Conservation (phyloP, 2,797 vertebrate genomes). For the Protosalanx chinensis region DNA sequence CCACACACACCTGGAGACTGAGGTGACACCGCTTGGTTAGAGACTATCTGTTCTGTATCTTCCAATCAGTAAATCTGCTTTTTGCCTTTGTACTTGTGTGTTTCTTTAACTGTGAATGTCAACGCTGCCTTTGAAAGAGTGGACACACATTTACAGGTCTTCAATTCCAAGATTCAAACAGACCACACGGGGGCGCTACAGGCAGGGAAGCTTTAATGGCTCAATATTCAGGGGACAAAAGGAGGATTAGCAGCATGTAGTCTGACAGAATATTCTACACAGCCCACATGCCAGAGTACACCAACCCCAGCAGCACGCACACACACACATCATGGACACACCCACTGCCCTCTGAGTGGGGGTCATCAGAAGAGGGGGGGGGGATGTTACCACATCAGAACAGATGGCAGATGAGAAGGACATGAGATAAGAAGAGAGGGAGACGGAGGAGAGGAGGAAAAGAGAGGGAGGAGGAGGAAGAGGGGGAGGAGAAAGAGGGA, state of each 20-base stretch:
- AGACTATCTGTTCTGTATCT: slow-evolving; percentile 45
- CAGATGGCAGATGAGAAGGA: no score
- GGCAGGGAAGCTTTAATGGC: slow-evolving; percentile 13
- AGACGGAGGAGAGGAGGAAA: no score
- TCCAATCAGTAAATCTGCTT: slow-evolving; percentile 52
- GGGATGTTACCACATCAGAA: no score
- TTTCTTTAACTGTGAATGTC: neutral
- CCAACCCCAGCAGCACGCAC: neutral
- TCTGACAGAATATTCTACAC: neutral
- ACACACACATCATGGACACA: neutral
- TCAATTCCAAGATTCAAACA: no score
- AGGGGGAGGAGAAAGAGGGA: no score
- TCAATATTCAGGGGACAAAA: slow-evolving; percentile 2
- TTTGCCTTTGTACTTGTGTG: slow-evolving; percentile 43
- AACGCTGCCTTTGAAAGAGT: neutral
- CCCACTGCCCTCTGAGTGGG: no score
- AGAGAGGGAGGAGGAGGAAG: no score
- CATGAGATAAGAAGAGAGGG: no score
- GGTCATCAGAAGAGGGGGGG: no score
- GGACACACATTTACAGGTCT: no score
- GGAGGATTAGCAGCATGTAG: neutral
- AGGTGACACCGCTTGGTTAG: slow-evolving; percentile 43
- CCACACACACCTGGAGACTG: slow-evolving; percentile 30
- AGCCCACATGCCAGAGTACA: neutral
- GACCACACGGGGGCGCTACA: no score